Evolutionary conservation across 2,888 invertebrate genomes (phyloP), one percentile per base, ranked within the genome.

Genomic region (Leptogaster cylindrica): DNA sequence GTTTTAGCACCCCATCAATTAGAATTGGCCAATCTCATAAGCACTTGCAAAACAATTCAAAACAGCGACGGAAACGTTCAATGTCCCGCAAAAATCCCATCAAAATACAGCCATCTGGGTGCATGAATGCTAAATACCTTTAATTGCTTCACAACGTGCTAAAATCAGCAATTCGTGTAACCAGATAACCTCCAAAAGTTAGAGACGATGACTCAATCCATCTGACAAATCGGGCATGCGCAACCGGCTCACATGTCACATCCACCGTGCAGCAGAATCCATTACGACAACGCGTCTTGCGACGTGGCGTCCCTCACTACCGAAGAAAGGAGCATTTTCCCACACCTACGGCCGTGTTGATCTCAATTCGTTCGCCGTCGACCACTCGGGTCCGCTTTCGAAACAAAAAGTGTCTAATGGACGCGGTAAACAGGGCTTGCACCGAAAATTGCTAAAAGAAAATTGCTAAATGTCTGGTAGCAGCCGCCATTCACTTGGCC

Each of bases 321-420:
- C 39, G 55, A 55, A 23, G 55, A 28, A n/a, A n/a, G n/a, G n/a
- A n/a, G n/a, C 23, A 61, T 61, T 61, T 61, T 61, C 61, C 61
- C 61, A 61, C 61, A 61, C 61, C 61, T 61, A 61, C 61, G 20
- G 61, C 6, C 27, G 28, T 27, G 27, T 44, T 14, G 28, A 61
- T 44, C 44, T 61, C 61, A 31, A 44, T 41, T 44, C 27, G 44
- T 61, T 44, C 18, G 36, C 44, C 18, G 25, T 25, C 27, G 44
- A 28, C 28, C 31, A 44, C 20, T 61, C 27, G 61, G 3, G n/a
- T 7, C 44, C 25, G 16, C 61, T 61, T 61, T 61, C 61, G 61
- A 61, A 61, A 61, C 55, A 55, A 61, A 61, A 28, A 44, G 61
- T 44, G 44, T 44, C 61, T 61, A 61, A 61, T 61, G 44, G 61